Base-by-base conservation (phyloP, 2,113 vertebrate species). In the Sturnus vulgaris region DNA sequence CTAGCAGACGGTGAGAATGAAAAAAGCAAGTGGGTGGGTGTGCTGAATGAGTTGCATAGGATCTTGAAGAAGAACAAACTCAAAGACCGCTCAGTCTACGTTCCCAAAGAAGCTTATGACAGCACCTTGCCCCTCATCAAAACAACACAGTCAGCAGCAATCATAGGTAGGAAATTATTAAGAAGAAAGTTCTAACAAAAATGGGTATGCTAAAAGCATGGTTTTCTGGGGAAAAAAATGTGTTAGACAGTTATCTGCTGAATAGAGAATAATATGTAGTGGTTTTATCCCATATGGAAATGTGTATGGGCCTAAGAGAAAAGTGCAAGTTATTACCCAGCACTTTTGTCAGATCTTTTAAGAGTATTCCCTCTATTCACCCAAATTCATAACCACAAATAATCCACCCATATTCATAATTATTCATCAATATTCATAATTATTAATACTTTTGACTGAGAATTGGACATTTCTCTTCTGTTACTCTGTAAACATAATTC, bases 21-120 rank as follows among this genome's bases (percentile, higher is more conserved):
- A 96, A 98, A 98, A 93, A 99, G 98, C 96, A 99, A 99, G 93
- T 99, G 99, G 99, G 99, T 99, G 59, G 99, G 98, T 3, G 97
- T 99, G 80, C 98, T 99, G 79, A 99, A 98, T 30, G 99, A 99
- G 96, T 97, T 99, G 77, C 99, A 99, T 75, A 99, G 99, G 96
- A 99, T 99, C 96, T 96, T 99, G 94, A 99, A 98, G 98, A 99
- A 99, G 97, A 99, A 99, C 98, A 99, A 99, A 88, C 98, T 99
- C 63, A 99, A 99, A 97, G 99, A 99, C 93, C 98, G 99, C 35
- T 99, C 99, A 5, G 99, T 99, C 83, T 99, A 99, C 87, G 97
- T 98, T 71, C 99, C 99, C 95, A 99, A 99, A 98, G 99, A 99
- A 97, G 99, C 99, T 28, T 99, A 99, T 64, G 99, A 99, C 98